Evolutionary conservation across 2,113 vertebrate genomes (phyloP).

Genomic region (Brachionichthys hirsutus): DNA sequence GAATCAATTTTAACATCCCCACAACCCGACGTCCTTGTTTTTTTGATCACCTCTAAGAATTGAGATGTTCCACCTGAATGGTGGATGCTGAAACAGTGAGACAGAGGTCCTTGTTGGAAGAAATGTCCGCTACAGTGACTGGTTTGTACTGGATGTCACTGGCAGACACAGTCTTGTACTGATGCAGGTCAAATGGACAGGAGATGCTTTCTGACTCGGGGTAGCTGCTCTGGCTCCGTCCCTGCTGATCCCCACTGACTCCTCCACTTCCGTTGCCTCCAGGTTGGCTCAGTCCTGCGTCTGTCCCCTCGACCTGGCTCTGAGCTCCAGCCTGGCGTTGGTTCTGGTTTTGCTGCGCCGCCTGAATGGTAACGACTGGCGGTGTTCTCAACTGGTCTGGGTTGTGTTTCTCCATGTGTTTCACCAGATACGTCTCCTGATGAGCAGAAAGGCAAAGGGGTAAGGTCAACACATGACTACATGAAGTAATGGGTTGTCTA

Average conservation of each 20-base stretch:
- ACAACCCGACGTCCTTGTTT: slow-evolving; percentile 7
- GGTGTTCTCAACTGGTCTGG: slow-evolving; percentile 75
- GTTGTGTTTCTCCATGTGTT: slow-evolving; percentile 99
- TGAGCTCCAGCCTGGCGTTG: slow-evolving; percentile 73
- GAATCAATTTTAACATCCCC: slow-evolving; percentile 17
- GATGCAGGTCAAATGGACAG: slow-evolving; percentile 94
- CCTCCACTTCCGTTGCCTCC: slow-evolving; percentile 72
- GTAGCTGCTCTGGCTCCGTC: slow-evolving; percentile 75
- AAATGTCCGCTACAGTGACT: slow-evolving; percentile 73
- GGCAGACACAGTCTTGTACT: slow-evolving; percentile 89
- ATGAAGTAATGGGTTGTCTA: slow-evolving; percentile 59
- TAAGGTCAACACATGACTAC: slow-evolving; percentile 63
- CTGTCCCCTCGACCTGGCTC: slow-evolving; percentile 63
- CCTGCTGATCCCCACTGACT: slow-evolving; percentile 44
- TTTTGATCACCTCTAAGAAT: slow-evolving; percentile 63
- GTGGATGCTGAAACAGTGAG: slow-evolving; percentile 93
- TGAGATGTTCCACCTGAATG: slow-evolving; percentile 81
- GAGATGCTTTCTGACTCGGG: slow-evolving; percentile 69
- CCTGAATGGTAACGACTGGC: slow-evolving; percentile 49
- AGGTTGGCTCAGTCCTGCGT: slow-evolving; percentile 59
- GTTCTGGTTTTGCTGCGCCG: slow-evolving; percentile 81
- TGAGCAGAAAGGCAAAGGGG: slow-evolving; percentile 58
- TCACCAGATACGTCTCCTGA: slow-evolving; percentile 98
- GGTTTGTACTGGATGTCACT: slow-evolving; percentile 80
- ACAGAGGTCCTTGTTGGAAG: slow-evolving; percentile 96